Evolutionary conservation across 2,797 vertebrate genomes (phyloP).

Genomic region (Pseudochaenichthys georgianus): DNA sequence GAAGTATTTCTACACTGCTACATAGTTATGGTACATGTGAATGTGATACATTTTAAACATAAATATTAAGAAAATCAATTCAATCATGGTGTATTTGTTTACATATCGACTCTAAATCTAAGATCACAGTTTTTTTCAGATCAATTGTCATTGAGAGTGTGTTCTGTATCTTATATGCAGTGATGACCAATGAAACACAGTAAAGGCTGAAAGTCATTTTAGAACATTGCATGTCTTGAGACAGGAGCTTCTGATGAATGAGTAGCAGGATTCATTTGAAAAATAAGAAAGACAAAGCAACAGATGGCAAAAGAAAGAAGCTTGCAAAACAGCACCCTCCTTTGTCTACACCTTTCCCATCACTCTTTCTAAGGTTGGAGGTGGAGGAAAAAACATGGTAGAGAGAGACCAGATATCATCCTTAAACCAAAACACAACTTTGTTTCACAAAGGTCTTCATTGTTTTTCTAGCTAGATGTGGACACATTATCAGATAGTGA

Average conservation of each 20-base stretch:
- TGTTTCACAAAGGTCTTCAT: slow-evolving; percentile 23
- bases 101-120: neutral
- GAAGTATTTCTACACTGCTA: neutral
- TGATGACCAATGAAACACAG: slow-evolving; percentile 29
- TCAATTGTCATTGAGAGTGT: neutral
- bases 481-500: neutral
- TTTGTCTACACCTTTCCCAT: slow-evolving; percentile 37
- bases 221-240: slow-evolving; percentile 34
- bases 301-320: slow-evolving; percentile 64
- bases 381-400: neutral
- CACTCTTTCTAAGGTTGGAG: slow-evolving; percentile 2
- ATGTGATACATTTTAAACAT: too few species aligned
- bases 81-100: neutral
- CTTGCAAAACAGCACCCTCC: slow-evolving; percentile 34
- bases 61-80: neutral
- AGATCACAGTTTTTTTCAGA: slow-evolving; percentile 10
- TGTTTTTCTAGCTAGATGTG: slow-evolving; percentile 20
- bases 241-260: slow-evolving; percentile 53
- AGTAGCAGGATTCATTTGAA: slow-evolving; percentile 45
- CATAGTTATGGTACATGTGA: too few species aligned
- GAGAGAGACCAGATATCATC: neutral
- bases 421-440: slow-evolving; percentile 8
- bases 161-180: neutral
- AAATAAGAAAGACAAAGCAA: slow-evolving; percentile 44
- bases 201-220: slow-evolving; percentile 17